Evolutionary conservation across 1,140 invertebrate species (phyloP).

Genomic region (Onthophagus taurus): DNA sequence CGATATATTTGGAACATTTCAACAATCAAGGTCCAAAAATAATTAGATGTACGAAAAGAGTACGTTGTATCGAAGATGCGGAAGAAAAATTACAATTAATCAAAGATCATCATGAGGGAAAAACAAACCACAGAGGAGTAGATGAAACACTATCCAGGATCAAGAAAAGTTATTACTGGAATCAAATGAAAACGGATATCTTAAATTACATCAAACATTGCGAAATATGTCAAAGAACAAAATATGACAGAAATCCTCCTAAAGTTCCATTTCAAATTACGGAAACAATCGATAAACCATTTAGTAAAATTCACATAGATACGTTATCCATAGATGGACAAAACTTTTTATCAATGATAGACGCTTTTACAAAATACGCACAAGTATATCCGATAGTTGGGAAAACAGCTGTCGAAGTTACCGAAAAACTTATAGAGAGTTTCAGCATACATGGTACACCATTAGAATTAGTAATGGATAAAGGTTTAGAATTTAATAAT

Average conservation of each 20-base stretch:
- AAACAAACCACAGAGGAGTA: slow-evolving; percentile 8
- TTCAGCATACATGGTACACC: slow-evolving; percentile 13
- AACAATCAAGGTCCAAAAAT: not conserved
- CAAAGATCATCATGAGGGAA: slow-evolving; percentile 5
- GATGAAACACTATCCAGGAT: not conserved
- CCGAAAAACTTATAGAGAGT: not conserved
- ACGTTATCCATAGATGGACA: not conserved
- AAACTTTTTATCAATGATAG: slow-evolving; percentile 11
- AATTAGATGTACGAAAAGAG: not conserved
- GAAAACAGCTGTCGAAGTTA: slow-evolving; percentile 5
- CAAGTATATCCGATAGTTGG: slow-evolving; percentile 1
- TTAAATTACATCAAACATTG: slow-evolving; percentile 11
- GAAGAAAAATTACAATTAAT: not conserved
- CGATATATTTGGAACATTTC: not conserved
- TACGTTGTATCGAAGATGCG: not conserved
- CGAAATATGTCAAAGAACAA: slow-evolving; percentile 1
- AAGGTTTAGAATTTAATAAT: slow-evolving; percentile 18
- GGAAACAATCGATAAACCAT: not conserved
- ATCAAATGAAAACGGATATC: slow-evolving; percentile 5
- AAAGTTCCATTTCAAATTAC: not conserved
- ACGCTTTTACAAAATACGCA: slow-evolving; percentile 2
- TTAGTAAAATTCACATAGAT: slow-evolving; percentile 2
- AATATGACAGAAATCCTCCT: not conserved
- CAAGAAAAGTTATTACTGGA: slow-evolving; percentile 6
- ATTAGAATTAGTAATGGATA: slow-evolving; percentile 15